Evolutionary conservation across 2,113 vertebrate genomes (phyloP), one percentile per base, ranked within the genome.

Genomic region (Peromyscus leucopus): DNA sequence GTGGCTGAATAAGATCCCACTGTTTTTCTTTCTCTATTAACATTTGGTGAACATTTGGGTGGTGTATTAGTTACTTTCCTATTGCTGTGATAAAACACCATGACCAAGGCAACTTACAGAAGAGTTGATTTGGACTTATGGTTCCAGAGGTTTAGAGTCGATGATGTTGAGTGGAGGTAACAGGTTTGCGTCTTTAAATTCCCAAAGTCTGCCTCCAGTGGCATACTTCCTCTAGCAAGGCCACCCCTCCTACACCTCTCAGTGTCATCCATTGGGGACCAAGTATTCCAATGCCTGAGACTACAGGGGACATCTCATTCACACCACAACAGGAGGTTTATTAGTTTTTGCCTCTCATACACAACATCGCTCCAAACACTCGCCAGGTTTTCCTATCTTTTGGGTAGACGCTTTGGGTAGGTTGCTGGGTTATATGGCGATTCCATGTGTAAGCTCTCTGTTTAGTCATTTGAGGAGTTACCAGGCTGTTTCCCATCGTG

Each of bases 281-380:
- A 84, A 24, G 15, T 42, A 84, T 63, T 63, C 24, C 42, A 84
- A 84, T 39, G 26, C 26, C 59, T 42, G 59, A 63, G n/a, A 46
- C 59, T 63, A 42, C 42, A 24, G 39, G 15, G 15, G 7, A 6
- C 59, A 42, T 63, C 59, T 84, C 59, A 31, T 31, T 65, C 59
- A 63, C 59, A 42, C 13, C 59, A 31, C 7, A 26, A 28, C 8
- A 11, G 24, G 15, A 31, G 82, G 15, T 63, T 78, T 48, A 8
- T 31, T 78, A 74, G 24, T 16, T 78, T 86, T 92, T 78, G 42
- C 24, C 80, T 85, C n/a, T 74, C 84, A 67, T 59, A 65, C n/a
- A 48, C 85, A 95, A 79, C 89, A 36, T 33, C 85, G 48, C 90
- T 94, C 16, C 42, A 75, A 91, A 78, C 42, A 80, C 69, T 86